phyloP scores from a whole-genome alignment of 2,888 invertebrate genomes.

The Agapostemon virescens region DNA sequence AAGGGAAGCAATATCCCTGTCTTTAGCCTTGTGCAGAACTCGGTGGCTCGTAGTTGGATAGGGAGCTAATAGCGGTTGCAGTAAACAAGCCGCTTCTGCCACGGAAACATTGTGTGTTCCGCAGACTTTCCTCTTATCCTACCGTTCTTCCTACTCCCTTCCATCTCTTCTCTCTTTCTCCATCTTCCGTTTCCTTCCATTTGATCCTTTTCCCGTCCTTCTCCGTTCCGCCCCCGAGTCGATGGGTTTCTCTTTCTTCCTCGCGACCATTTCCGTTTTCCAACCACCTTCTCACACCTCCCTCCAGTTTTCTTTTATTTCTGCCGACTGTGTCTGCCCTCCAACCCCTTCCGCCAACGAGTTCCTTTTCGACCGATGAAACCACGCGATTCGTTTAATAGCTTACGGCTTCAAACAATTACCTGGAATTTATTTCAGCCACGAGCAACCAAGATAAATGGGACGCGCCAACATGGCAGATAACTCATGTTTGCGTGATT shows the following conservation, averaged over 20 bases:
- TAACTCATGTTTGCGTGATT: conserved; percentile 9
- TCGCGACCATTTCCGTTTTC: conserved; percentile 57
- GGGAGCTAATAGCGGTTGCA: conserved; percentile 73
- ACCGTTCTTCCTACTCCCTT: conserved; percentile 35
- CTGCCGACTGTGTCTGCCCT: conserved; percentile 8
- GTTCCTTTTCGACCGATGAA: conserved; percentile 13
- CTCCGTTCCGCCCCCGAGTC: conserved; percentile 17
- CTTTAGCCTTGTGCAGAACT: conserved; percentile 63
- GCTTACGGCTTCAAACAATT: conserved; percentile 20
- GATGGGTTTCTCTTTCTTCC: conserved; percentile 26
- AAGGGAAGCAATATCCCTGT: conserved; percentile 77
- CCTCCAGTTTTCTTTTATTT: conserved; percentile 29
- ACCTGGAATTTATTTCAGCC: conserved; percentile 31
- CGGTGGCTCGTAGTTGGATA: conserved; percentile 58
- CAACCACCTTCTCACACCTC: conserved; percentile 39
- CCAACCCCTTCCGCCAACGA: neutral
- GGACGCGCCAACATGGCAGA: neutral
- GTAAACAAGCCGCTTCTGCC: conserved; percentile 75
- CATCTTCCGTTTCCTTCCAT: conserved; percentile 55
- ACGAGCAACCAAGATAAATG: conserved; percentile 17
- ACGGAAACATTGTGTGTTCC: conserved; percentile 67
- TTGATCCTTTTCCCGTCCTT: conserved; percentile 39
- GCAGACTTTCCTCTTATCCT: conserved; percentile 63
- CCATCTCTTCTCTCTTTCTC: conserved; percentile 31
- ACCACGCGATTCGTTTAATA: conserved; percentile 36